Base-by-base conservation (phyloP, 2,797 vertebrate genomes). In the Sebastes jordani region DNA sequence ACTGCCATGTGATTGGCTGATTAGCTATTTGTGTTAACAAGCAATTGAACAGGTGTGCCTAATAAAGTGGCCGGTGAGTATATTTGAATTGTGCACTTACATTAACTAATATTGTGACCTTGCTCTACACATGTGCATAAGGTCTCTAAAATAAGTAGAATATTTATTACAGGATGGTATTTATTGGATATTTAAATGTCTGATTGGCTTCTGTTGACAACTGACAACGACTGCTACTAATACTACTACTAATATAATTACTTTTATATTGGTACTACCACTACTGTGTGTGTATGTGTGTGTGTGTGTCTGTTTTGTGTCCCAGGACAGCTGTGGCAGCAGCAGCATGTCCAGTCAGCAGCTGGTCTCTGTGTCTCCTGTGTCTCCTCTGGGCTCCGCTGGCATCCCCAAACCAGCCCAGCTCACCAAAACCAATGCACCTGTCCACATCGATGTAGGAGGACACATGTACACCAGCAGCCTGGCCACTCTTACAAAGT, bases 401-500 rank as follows among this genome's bases (percentile, higher is more conserved):
- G 98, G 98, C 88, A 97, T 99, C 88, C 98, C 98, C 78, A 97
- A 97, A 78, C 96, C 97, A 70, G 98, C 98, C 79, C 97, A 98
- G 80, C 97, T 99, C 92, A 99, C 97, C 80, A 98, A 99, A 92
- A 96, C 97, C 93, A 99, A 97, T 22, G 98, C 98, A 1, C 98
- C 98, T 0, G 98, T 99, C 89, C 98, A 99, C 94, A 99, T 99
- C 30, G 98, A 99, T 23, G 98, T 99, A 64, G 98, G 98, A 79
- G 98, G 98, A 84, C 98, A 99, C 92, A 98, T 99, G 98, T 99
- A 99, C 79, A 99, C 98, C 94, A 99, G 98, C 96, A 99, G 97
- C 94, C 93, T 99, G 94, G 97, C 97, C 69, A 99, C 98, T 23
- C 97, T 99, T 88, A 98, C 97, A 88, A 99, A 97, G 95, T 99